Evolutionary conservation across 2,888 invertebrate species (phyloP).

Genomic region (Ennomos fuscantarius): DNA sequence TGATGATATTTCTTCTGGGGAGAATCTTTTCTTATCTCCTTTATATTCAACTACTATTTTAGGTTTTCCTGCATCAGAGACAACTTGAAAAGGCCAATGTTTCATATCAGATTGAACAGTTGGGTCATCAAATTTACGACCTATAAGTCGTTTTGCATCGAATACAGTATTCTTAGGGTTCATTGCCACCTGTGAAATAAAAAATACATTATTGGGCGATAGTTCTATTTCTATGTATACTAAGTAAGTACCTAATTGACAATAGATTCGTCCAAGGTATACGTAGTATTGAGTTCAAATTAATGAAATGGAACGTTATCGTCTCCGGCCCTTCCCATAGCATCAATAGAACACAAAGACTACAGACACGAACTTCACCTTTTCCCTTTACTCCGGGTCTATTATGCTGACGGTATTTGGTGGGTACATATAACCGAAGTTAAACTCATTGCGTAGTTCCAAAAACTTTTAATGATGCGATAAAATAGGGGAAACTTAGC

Average conservation of each 20-base stretch:
- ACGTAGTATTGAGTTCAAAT: neutral
- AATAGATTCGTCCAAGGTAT: too few relatives aligned
- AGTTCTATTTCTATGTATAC: too few relatives aligned
- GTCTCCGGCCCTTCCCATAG: constrained; percentile 2
- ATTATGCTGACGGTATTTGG: constrained; percentile 15
- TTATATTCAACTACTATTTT: constrained; percentile 91
- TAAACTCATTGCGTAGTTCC: constrained; percentile 19
- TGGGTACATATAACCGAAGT: constrained; percentile 10
- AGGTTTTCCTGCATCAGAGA: constrained; percentile 88
- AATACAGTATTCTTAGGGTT: constrained; percentile 93
- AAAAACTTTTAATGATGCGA: constrained; percentile 23
- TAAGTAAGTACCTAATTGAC: too few relatives aligned
- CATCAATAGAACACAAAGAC: constrained; percentile 6
- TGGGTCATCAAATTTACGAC: constrained; percentile 91
- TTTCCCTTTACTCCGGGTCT: constrained; percentile 16
- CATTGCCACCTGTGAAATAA: constrained; percentile 87
- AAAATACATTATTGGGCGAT: constrained; percentile 1
- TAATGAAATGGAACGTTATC: constrained; percentile 2
- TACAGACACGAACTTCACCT: constrained; percentile 13
- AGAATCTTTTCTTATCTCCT: constrained; percentile 90
- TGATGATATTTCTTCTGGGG: constrained; percentile 93
- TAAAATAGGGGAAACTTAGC: too few relatives aligned
- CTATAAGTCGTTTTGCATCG: constrained; percentile 94
- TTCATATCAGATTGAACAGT: constrained; percentile 92
- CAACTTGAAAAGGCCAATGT: constrained; percentile 92